Base-by-base conservation (phyloP, 1,140 invertebrate genomes). In the Notospermus geniculatus region DNA sequence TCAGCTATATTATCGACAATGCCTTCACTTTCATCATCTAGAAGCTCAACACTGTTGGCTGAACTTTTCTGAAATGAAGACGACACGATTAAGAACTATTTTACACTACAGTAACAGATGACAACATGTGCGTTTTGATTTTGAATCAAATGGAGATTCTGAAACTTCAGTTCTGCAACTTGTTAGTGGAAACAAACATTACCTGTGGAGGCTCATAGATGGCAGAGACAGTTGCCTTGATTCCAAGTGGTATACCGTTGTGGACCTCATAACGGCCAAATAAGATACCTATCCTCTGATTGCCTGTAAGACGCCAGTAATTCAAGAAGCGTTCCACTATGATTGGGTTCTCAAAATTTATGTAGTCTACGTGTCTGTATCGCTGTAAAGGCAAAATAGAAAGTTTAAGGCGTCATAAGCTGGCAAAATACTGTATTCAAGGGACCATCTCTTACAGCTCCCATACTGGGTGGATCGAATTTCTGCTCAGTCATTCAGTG, bases 181-280 rank as follows among this genome's bases (percentile, higher is more conserved):
- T 36, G 32, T 7, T 36, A 7, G 4, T 50, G 5, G n/a, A 9
- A 23, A 23, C 4, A 19, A n/a, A 19, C 25, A 43, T 59, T 78
- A 88, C 88, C 84, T 98, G 95, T 25, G 96, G 93, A 45, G 97
- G 97, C 83, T 99, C 97, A 82, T 99, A 99, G 67, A 99, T 97
- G 55, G 95, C 95, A 25, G 89, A 87, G 32, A 99, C 94, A 65
- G 88, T 89, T 45, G 96, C 95, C 77, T 85, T 88, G 62, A 99
- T 96, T 78, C 91, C 96, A 39, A 99, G 85, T 54, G 97, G 96
- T 61, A 98, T 94, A 81, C 97, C 95, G 52, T 88, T 82, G 77
- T 97, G 91, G 28, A 87, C 82, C 83, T 98, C 95, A 81, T 98
- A 98, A 69, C 83, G 87, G 9, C 97, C 97, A 67, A 93, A 96